Conservation (phyloP, 2,113 vertebrate genomes). For the Malurus elegans region DNA sequence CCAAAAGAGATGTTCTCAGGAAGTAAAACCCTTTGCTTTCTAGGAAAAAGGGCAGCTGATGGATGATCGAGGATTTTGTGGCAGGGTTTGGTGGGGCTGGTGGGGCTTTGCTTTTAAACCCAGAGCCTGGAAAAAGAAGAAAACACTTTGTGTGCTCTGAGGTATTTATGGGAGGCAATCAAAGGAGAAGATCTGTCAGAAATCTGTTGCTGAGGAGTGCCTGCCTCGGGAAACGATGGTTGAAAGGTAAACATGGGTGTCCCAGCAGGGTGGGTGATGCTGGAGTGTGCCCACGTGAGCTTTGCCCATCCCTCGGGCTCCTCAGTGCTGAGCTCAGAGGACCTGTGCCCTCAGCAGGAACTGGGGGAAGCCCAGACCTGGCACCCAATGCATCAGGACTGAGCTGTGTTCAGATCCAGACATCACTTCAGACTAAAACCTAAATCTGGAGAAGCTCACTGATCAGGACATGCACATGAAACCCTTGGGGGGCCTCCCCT, state of each 20-base stretch:
- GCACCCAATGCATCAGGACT: background rate
- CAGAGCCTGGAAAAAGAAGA: background rate
- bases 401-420: background rate
- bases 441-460: background rate
- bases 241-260: background rate
- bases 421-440: background rate
- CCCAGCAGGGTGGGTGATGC: background rate
- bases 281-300: background rate
- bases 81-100: background rate
- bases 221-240: background rate
- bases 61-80: background rate
- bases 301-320: fast-evolving
- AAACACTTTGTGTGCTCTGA: background rate
- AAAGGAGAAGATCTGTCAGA: background rate
- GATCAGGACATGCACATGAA: background rate
- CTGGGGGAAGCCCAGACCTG: background rate
- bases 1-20: background rate
- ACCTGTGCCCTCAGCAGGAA: background rate
- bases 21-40: background rate
- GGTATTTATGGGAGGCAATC: background rate
- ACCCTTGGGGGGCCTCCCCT: background rate
- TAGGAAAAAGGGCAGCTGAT: background rate
- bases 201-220: background rate
- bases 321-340: background rate
- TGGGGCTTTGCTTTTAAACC: background rate